A percentile compares a stretch with the other conserved stretches of the same genome.
phyloP scores from a whole-genome alignment of 2,797 vertebrate species.

The Etheostoma nigrum region DNA sequence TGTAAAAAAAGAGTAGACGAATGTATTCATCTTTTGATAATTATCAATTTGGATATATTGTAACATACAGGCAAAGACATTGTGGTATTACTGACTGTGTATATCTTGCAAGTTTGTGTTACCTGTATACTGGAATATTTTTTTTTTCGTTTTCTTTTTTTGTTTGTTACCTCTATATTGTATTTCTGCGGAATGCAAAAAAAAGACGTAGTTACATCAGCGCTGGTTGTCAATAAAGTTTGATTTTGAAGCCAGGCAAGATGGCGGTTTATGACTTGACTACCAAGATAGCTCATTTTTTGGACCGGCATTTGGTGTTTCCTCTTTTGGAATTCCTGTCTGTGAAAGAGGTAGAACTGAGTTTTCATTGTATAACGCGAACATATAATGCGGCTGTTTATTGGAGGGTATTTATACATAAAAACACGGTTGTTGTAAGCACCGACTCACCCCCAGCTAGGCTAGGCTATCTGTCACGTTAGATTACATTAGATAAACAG shows the following conservation, averaged over 20 bases:
- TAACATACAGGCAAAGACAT: not conserved
- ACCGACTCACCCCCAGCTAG: not conserved
- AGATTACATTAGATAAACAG: not conserved
- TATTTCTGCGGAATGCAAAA: not conserved
- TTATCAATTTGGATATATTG: not conserved
- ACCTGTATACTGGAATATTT: too few species aligned
- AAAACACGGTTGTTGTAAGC: not conserved
- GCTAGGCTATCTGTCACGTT: slow-evolving; percentile 1
- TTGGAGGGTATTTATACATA: not conserved
- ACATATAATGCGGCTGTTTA: not conserved
- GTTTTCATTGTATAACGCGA: fast-evolving
- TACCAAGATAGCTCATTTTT: slow-evolving; percentile 91
- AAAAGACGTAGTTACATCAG: slow-evolving; percentile 6
- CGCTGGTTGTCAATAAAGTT: slow-evolving; percentile 63
- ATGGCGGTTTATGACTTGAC: slow-evolving; percentile 98
- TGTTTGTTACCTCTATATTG: not conserved
- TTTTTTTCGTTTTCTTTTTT: not conserved
- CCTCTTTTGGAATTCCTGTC: slow-evolving; percentile 94
- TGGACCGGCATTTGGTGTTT: slow-evolving; percentile 94
- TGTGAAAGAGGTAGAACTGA: slow-evolving; percentile 88
- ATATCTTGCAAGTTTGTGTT: too few species aligned
- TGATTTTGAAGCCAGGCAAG: slow-evolving; percentile 64
- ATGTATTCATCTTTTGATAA: not conserved
- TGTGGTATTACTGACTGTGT: too few species aligned
- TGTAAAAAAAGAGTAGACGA: not conserved